Conservation (phyloP, 2,888 invertebrate species). For the Limulus polyphemus region DNA sequence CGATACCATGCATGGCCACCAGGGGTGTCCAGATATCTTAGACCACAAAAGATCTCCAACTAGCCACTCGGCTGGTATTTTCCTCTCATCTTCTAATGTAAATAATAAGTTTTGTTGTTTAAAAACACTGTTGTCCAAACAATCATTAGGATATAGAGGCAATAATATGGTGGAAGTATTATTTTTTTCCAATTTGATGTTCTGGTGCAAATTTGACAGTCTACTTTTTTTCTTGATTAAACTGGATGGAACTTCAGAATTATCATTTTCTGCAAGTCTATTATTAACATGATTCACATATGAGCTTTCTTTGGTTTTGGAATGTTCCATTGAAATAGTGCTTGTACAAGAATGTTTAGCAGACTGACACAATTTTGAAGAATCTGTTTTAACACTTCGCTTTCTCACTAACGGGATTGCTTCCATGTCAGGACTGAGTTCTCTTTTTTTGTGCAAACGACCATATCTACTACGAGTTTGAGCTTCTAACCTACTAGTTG, state of each 20-base stretch:
- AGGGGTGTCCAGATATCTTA: constrained; percentile 64
- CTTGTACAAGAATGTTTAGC: no score
- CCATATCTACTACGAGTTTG: constrained; percentile 1
- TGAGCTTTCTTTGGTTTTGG: neutral
- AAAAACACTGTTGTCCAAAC: no score
- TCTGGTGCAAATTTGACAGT: no score
- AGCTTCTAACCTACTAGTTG: neutral
- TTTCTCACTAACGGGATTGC: neutral
- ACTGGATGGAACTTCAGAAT: no score
- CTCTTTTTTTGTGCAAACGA: neutral
- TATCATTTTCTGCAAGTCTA: neutral
- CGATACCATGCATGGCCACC: constrained; percentile 72
- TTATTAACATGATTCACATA: neutral
- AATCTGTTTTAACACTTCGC: neutral
- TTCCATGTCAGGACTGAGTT: constrained; percentile 1
- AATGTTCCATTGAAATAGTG: neutral
- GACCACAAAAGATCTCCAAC: constrained; percentile 73
- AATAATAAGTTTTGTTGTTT: no score
- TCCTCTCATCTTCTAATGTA: no score
- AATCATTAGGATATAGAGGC: no score
- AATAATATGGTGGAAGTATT: no score
- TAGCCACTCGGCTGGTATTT: constrained; percentile 26
- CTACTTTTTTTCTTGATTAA: no score
- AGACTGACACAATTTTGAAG: no score
- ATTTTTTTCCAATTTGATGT: no score